Base-by-base conservation (phyloP, 1,140 invertebrate genomes). In the Nasonia longicornis region DNA sequence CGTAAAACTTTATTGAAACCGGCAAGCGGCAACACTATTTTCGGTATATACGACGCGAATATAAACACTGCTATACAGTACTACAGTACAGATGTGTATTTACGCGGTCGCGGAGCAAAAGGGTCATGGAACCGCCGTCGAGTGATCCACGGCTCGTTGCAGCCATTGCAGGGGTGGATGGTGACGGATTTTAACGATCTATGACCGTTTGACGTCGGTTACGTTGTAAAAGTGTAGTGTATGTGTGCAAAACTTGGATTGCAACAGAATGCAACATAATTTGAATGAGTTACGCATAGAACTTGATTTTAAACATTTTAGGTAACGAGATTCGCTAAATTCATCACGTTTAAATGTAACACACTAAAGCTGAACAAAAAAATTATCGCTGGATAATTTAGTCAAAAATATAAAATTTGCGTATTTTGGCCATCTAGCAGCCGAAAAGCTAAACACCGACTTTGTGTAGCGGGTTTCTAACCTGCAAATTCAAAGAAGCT, bases 391-490 rank as follows among this genome's bases (percentile, higher is more conserved):
- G 38, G 38, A 42, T 42, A 1, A 42, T 42, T 35, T 3, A 35
- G 2, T 35, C 31, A 4, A 42, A 42, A 42, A 8, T 42, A 7
- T 42, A 7, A 7, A 42, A 42, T 42, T 10, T 42, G 38, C 38
- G 38, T 67, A 26, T 75, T 76, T 48, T 12, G 70, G 64, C 76
- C 76, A 77, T 22, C 76, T 77, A 35, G 76, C 52, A 52, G 69
- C 20, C 7, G 38, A 45, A 77, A 70, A 31, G 16, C 20, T 48
- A 79, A 79, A n/a, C 48, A 35, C 3, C 31, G 31, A 3, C 3
- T 63, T 14, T 42, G 10, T 42, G 1, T 42, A 42, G 48, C 48
- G 45, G 45, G 1, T 58, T 70, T 58, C 26, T 64, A 79, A 72
- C 52, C 77, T 71, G 2, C 26, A 71, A 69, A 31, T 58, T 58